Evolutionary conservation across 2,113 vertebrate genomes (phyloP).

Genomic region (Cavia porcellus): DNA sequence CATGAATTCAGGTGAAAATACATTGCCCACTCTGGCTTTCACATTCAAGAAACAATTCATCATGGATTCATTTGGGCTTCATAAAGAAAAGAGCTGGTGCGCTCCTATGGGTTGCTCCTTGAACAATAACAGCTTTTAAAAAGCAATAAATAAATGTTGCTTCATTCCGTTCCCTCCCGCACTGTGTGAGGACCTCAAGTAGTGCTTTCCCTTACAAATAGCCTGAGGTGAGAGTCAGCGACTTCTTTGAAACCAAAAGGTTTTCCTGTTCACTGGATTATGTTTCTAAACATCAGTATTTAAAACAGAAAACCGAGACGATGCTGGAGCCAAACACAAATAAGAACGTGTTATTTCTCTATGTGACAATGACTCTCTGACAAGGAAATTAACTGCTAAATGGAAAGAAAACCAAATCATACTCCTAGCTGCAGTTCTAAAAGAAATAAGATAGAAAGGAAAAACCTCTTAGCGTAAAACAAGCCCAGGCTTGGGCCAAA

Average conservation of each 20-base stretch:
- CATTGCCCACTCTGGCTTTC: neutral
- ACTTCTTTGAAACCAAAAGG: constrained; percentile 58
- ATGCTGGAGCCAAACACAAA: neutral
- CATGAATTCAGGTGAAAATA: neutral
- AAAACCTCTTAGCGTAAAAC: constrained; percentile 51
- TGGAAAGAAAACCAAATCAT: constrained; percentile 49
- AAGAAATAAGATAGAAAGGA: constrained; percentile 42
- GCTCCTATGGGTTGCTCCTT: neutral
- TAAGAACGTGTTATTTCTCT: neutral
- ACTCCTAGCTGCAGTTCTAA: neutral
- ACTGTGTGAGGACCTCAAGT: neutral
- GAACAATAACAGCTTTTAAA: neutral
- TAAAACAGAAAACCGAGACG: constrained; percentile 56
- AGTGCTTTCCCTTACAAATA: neutral
- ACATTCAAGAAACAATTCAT: neutral
- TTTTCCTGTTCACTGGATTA: constrained; percentile 57
- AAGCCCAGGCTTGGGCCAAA: neutral
- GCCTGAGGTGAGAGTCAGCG: constrained; percentile 19
- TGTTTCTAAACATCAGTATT: constrained; percentile 61
- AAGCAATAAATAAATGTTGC: neutral
- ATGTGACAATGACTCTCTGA: constrained; percentile 6
- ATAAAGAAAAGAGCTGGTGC: neutral
- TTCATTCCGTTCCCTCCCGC: neutral
- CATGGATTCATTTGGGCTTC: neutral
- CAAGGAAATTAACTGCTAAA: constrained; percentile 8